phyloP scores from a whole-genome alignment of 2,888 invertebrate genomes.

The Stratiomys singularior region DNA sequence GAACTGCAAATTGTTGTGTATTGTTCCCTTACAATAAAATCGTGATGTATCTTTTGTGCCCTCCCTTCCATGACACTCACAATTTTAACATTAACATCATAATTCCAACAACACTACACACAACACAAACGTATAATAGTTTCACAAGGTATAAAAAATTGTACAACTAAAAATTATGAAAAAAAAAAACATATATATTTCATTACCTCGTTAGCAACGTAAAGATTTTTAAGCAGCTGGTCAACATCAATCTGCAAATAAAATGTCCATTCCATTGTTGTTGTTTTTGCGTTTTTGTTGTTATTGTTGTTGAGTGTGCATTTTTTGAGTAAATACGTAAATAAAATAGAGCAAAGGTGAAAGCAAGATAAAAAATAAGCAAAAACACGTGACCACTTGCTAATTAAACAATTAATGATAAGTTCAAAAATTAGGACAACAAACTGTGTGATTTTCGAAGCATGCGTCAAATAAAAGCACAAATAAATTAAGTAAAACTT shows the following conservation, averaged over 20 bases:
- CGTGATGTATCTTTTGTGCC: too few relatives aligned
- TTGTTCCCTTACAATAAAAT: too few relatives aligned
- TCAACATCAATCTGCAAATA: conserved; percentile 68
- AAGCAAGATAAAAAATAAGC: conserved; percentile 2
- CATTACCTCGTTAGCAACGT: conserved; percentile 67
- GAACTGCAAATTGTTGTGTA: too few relatives aligned
- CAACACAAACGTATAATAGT: conserved; percentile 19
- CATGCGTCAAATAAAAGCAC: background rate
- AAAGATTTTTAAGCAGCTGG: conserved; percentile 68
- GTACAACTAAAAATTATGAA: conserved; percentile 35
- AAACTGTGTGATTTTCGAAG: background rate
- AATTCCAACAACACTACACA: background rate
- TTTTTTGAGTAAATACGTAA: background rate
- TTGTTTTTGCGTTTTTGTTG: conserved; percentile 25
- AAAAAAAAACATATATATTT: conserved; percentile 47
- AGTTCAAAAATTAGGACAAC: background rate
- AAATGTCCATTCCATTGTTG: conserved; percentile 49
- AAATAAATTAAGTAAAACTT: background rate
- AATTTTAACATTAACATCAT: background rate
- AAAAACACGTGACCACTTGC: background rate
- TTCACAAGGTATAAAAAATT: conserved; percentile 33
- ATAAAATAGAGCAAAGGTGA: background rate
- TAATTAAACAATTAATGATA: background rate
- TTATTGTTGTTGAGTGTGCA: conserved; percentile 4
- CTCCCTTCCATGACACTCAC: too few relatives aligned